Conservation (phyloP, 2,797 vertebrate species). For the Sebastes kiyomatsui region DNA sequence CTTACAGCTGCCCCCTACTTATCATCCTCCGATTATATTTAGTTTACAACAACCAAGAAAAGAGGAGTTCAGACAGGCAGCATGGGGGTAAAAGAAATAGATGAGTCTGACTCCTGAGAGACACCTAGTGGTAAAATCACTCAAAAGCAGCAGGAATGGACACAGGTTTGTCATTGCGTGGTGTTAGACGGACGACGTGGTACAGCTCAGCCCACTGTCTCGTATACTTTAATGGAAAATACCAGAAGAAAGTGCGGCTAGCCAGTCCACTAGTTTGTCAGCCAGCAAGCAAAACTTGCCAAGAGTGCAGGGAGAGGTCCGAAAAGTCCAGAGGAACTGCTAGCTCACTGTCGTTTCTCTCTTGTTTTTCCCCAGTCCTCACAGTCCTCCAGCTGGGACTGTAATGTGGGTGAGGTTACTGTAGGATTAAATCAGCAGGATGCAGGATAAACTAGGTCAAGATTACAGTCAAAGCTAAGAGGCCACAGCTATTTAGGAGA, state of each 20-base stretch:
- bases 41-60: background rate
- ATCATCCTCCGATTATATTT: background rate
- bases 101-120: constrained; percentile 27
- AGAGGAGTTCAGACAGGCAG: background rate
- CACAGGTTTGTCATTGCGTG: background rate
- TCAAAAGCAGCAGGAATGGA: background rate
- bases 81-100: background rate
- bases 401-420: background rate
- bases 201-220: background rate
- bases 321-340: constrained; percentile 12
- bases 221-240: background rate
- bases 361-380: background rate
- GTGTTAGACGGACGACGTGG: background rate
- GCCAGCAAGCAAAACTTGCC: constrained; percentile 15
- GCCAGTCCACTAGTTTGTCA: background rate
- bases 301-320: background rate
- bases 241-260: background rate
- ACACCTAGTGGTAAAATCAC: constrained; percentile 46
- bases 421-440: constrained; percentile 7
- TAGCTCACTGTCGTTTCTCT: background rate
- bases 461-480: background rate
- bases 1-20: background rate
- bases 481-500: background rate
- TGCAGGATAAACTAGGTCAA: background rate
- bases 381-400: constrained; percentile 5